phyloP scores from a whole-genome alignment of 2,797 vertebrate species.

The Syndactyla subalaris region DNA sequence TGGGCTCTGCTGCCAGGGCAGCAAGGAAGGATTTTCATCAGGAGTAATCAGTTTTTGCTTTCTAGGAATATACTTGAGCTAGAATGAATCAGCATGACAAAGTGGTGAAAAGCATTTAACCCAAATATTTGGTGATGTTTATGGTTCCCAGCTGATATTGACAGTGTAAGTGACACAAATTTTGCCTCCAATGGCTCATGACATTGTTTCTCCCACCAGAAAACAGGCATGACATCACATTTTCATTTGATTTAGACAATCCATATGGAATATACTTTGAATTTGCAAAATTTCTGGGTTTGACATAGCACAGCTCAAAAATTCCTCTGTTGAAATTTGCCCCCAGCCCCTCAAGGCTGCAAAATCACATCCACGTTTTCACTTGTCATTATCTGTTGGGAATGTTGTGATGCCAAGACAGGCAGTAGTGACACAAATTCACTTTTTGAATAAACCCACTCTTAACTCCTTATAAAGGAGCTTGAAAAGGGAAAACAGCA shows the following conservation, averaged over 20 bases:
- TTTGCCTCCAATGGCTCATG: neutral
- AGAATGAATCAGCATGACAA: neutral
- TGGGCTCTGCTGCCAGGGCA: neutral
- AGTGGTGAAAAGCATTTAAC: conserved; percentile 1
- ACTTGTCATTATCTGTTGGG: neutral
- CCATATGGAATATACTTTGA: neutral
- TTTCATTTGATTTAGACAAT: neutral
- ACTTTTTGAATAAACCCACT: neutral
- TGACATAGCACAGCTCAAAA: neutral
- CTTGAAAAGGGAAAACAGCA: neutral
- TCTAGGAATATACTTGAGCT: neutral
- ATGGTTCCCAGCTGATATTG: neutral
- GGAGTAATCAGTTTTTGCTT: neutral
- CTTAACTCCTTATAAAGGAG: neutral
- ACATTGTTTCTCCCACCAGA: neutral
- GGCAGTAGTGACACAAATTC: neutral
- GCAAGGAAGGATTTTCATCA: neutral
- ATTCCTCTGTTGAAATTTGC: neutral
- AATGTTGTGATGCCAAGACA: neutral
- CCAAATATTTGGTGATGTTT: neutral
- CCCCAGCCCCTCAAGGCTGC: neutral
- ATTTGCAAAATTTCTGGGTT: neutral
- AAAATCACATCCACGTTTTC: neutral
- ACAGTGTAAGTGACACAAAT: neutral
- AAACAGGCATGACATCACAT: neutral